A percentile compares a stretch with the other conserved stretches of the same genome.
These are phyloP conservation scores for Gambelia wislizenii DNA, from an alignment of 2,797 vertebrate genomes.

Conservation along the genomic window DNA sequence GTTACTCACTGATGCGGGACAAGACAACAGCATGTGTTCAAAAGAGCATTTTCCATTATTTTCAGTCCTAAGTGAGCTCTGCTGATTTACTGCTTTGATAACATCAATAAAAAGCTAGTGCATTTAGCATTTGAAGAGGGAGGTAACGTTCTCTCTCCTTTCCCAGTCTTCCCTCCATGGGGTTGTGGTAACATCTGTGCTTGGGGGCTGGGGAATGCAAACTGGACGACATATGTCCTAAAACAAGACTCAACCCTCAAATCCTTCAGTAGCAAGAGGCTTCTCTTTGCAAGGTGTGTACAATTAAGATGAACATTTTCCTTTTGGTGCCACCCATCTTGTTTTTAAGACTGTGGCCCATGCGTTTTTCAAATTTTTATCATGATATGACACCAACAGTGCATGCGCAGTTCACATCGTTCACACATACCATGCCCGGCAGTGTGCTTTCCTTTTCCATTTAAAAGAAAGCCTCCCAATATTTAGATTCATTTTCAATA, in stretches of 20 bases:
- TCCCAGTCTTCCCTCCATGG: neutral
- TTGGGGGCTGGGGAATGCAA: neutral
- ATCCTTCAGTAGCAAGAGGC: neutral
- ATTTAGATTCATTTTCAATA: conserved; percentile 48
- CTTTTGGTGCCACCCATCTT: neutral
- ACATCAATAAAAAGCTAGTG: neutral
- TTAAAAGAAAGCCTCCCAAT: conserved; percentile 30
- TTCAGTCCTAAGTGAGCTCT: neutral
- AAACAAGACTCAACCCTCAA: neutral
- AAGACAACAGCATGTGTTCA: neutral
- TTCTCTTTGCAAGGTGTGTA: neutral
- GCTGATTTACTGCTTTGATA: neutral
- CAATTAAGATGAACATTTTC: neutral
- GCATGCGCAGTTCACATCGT: neutral
- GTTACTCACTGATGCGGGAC: neutral
- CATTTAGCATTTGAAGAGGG: neutral
- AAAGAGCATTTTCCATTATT: neutral
- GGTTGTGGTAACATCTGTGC: neutral
- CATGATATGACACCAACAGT: neutral
- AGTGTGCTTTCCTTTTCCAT: conserved; percentile 31
- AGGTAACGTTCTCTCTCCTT: neutral
- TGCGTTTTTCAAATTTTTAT: conserved; percentile 12
- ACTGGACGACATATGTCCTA: neutral
- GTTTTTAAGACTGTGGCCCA: neutral
- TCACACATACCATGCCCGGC: conserved; percentile 16